Base-by-base conservation (phyloP, 2,797 vertebrate species). In the Fratercula arctica region DNA sequence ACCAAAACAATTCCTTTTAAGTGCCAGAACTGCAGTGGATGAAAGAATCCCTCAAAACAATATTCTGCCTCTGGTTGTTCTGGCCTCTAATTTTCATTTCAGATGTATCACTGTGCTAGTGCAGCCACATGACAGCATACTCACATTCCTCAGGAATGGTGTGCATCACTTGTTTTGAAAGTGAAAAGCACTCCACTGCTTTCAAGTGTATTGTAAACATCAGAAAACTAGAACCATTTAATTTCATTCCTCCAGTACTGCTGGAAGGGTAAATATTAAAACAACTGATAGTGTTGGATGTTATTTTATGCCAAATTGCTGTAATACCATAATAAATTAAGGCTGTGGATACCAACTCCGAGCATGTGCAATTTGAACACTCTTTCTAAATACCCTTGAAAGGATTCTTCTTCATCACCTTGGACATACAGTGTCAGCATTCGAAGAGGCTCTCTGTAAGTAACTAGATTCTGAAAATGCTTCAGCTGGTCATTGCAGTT, bases 231-330 rank as follows among this genome's bases (percentile, higher is more conserved):
- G 57, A 94, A 76, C 46, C 4, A 9, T 89, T 94, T 89, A 48
- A 93, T 83, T 93, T 95, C 10, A 48, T 81, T 87, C 9, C 25
- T 80, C 18, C 25, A 35, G 20, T 68, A 72, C n/a, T 93, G 45
- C 59, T 92, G 76, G 69, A 97, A 94, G 72, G 28, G 20, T 88
- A 93, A 97, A 85, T 78, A 89, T 67, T 73, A 80, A 89, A 89
- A 77, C 41, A 85, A 83, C 46, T 59, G 3, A 50, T 35, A 75
- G 39, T 12, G 2, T 51, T 75, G 33, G 39, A 25, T 89, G 46
- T 89, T 89, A 41, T 66, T 95, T 89, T 75, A 61, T 91, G 53
- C 31, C 33, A 81, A 85, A 67, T 63, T 68, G 35, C 46, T 91
- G 1, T 75, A 87, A 84, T 75, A 68, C 37, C 17, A 2, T 78